Base-by-base conservation (phyloP, 1,140 invertebrate genomes). In the Drosophila tropicalis region DNA sequence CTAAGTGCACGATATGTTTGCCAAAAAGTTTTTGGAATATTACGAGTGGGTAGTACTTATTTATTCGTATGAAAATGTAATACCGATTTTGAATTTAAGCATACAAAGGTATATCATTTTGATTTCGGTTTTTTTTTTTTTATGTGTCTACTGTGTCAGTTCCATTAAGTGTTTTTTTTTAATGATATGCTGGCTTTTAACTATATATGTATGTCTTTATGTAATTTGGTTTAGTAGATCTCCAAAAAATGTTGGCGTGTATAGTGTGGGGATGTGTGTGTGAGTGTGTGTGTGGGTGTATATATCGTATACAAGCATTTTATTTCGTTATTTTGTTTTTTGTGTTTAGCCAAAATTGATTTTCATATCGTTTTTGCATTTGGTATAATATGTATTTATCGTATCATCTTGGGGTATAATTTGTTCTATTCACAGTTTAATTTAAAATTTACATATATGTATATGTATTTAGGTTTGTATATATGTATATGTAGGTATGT, bases 1-100 rank as follows among this genome's bases (percentile, higher is more conserved):
- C 44, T 86, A 87, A 87, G 79, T 86, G 82, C 82, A 87, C 83
- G 76, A 83, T 87, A 79, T 87, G 83, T 79, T 74, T 86, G 83
- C 82, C 83, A 82, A 86, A 80, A 75, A 15, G 62, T 69, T 72
- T 51, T 51, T 51, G 17, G 44, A 4, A 51, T 51, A 22, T 51
- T 51, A 51, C 44, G 44, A 51, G 70, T 68, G 68, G 70, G 34
- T 36, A 39, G 36, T 39, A 39, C 10, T 36, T 82, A 66, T 72
- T 61, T 79, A 70, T 70, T 70, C 7, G 5, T 62, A 68, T 66
- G 62, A 40, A 32, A 41, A 62, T 58, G 55, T 67, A 63, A 79
- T 64, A 75, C 79, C 65, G 68, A 62, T 62, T 68, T 73, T 67
- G 79, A 69, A 36, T 39, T 62, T 70, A 67, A 62, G 44, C 62